A percentile compares a stretch with the other conserved stretches of the same genome.
phyloP scores from a whole-genome alignment of 2,797 vertebrate species.

The Cirrhinus mrigala region DNA sequence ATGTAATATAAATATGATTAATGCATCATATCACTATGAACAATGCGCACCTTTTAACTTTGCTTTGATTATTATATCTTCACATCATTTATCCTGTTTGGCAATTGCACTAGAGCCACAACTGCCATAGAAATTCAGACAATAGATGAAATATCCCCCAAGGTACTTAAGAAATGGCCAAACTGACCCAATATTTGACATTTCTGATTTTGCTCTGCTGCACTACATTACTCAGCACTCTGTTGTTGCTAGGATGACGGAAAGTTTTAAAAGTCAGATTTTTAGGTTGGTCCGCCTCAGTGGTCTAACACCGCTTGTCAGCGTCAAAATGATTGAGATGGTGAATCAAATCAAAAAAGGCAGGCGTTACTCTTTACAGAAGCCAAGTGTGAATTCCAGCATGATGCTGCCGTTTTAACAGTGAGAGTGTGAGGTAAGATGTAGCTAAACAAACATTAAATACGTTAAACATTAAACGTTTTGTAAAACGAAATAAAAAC shows the following conservation, averaged over 20 bases:
- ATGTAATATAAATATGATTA: slow-evolving; percentile 8
- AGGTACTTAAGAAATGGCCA: not conserved
- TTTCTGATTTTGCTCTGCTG: not conserved
- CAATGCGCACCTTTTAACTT: not conserved
- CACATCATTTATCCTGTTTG: not conserved
- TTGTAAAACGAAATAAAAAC: not conserved
- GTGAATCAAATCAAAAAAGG: not conserved
- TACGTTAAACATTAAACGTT: not conserved
- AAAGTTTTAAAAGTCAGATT: not conserved
- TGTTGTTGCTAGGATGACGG: not conserved
- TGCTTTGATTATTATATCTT: not conserved
- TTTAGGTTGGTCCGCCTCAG: not conserved
- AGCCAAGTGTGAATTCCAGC: not conserved
- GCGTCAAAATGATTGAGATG: not conserved
- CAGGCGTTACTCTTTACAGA: not conserved
- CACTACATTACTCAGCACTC: not conserved
- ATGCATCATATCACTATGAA: not conserved
- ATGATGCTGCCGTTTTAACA: not conserved
- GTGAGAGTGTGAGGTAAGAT: not conserved
- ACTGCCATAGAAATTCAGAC: not conserved
- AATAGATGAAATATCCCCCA: not conserved
- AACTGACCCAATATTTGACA: not conserved
- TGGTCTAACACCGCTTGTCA: not conserved
- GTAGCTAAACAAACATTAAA: not conserved
- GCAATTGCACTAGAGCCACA: not conserved